Evolutionary conservation across 2,888 invertebrate species (phyloP), one percentile per base, ranked within the genome.

Genomic region (Tenodera sinensis): DNA sequence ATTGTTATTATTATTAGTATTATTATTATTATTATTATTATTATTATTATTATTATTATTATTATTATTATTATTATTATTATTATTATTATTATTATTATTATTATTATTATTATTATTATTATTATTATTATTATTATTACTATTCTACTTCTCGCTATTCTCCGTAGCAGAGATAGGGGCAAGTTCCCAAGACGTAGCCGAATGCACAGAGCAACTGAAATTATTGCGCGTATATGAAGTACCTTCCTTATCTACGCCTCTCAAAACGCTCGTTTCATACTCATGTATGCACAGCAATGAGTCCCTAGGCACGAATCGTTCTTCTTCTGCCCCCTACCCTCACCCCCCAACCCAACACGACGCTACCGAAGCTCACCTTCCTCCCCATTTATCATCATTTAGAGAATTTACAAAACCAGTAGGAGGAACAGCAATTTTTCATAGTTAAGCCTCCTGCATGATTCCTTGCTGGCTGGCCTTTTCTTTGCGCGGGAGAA

Each of bases 331-430:
- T 71, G 54, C 14, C 81, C 83, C 83, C 82, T n/a, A n/a, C n/a
- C n/a, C n/a, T n/a, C n/a, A n/a, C 82, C 34, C 34, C 9, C 86
- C 3, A n/a, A 20, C 28, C 8, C 4, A 47, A n/a, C n/a, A 85
- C 20, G 2, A 27, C 85, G 28, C 28, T 85, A 85, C 47, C 54
- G 54, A 71, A 71, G 42, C 54, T 71, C 54, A 71, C 54, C 54
- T 71, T 71, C 54, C 54, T 71, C 54, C 54, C 54, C 54, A 87
- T 87, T 82, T 30, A 34, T 87, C 87, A 87, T 87, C 28, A 87
- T 87, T 87, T 87, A 30, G 83, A 28, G 81, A 86, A 81, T 86
- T 81, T 86, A 86, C 81, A 86, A 81, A 86, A 81, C 42, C 86
- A 25, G n/a, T 28, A 81, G 86, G 86, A 86, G 87, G 54, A 71